Conservation (phyloP, 2,113 vertebrate species). For the Albula goreensis region DNA sequence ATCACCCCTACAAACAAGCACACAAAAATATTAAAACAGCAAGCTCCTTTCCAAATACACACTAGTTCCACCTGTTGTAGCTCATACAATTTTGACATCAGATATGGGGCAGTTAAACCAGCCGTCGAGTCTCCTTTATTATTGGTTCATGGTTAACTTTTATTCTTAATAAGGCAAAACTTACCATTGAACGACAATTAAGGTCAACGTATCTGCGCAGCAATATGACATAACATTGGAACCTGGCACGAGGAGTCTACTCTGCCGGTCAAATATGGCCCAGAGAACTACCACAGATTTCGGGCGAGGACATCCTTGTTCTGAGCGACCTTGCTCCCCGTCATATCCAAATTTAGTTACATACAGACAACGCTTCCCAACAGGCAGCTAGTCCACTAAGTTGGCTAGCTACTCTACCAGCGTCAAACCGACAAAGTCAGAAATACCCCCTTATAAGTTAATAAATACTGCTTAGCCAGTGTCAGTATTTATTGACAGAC, state of each 20-base stretch:
- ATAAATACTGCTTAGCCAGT: no score
- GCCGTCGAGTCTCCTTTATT: no score
- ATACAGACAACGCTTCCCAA: no score
- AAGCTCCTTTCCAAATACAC: no score
- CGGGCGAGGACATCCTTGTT: background rate
- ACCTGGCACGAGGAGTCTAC: background rate
- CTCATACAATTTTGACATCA: background rate
- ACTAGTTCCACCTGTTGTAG: background rate
- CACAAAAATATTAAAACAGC: background rate
- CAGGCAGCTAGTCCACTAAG: background rate
- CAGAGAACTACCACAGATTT: background rate
- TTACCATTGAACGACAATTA: background rate
- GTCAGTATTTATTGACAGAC: background rate
- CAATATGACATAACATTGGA: background rate
- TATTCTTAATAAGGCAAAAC: no score
- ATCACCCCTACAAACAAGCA: slow-evolving; percentile 54
- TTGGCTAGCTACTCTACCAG: background rate
- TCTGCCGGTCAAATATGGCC: background rate
- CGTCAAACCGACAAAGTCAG: background rate
- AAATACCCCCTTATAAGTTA: no score
- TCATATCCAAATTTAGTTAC: background rate
- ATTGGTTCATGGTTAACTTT: no score
- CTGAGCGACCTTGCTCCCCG: no score
- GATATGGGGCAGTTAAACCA: background rate
- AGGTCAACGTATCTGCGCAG: background rate